Base-by-base conservation (phyloP, 2,888 invertebrate genomes). In the Lissocephala sabroskyi region DNA sequence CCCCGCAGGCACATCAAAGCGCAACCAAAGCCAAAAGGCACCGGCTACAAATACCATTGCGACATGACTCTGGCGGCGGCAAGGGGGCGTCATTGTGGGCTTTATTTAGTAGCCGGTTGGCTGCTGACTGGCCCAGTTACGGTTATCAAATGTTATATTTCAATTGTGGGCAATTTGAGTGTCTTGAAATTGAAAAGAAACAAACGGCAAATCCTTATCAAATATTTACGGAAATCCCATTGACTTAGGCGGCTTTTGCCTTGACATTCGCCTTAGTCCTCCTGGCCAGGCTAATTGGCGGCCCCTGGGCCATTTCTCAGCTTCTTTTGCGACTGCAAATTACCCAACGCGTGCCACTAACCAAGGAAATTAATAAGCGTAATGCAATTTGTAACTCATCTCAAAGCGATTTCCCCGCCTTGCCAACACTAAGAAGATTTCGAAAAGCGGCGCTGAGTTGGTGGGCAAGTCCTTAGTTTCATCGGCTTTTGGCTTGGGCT, bases 101-200 rank as follows among this genome's bases (percentile, higher is more conserved):
- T 57, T 52, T 26, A 46, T 49, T 58, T 42, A 44, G 49, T 46
- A 41, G 48, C 49, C 61, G n/a, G n/a, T 54, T 61, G 49, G 40
- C 44, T 37, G 36, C 37, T 55, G 58, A 62, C 52, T 55, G 61
- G 47, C 52, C 52, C n/a, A n/a, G n/a, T n/a, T 54, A 14, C 32
- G 57, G 58, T 62, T 67, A 65, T 71, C 67, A 66, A 62, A 60
- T 55, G 56, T 62, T 62, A 65, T 71, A 67, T 65, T 67, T 62
- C 65, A 71, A 62, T 67, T 67, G 68, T 55, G 54, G n/a, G 37
- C 49, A 28, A 42, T 39, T 39, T 48, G 41, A 49, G 48, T 51
- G 48, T 32, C 48, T 36, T 49, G 16, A 59, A 65, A 62, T 65
- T 61, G 63, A 67, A 67, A 61, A 56, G 51, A 58, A 63, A 61